These are phyloP conservation scores for Scaptomyza reducta DNA, from an alignment of 2,888 invertebrate genomes.

Conservation along the genomic window DNA sequence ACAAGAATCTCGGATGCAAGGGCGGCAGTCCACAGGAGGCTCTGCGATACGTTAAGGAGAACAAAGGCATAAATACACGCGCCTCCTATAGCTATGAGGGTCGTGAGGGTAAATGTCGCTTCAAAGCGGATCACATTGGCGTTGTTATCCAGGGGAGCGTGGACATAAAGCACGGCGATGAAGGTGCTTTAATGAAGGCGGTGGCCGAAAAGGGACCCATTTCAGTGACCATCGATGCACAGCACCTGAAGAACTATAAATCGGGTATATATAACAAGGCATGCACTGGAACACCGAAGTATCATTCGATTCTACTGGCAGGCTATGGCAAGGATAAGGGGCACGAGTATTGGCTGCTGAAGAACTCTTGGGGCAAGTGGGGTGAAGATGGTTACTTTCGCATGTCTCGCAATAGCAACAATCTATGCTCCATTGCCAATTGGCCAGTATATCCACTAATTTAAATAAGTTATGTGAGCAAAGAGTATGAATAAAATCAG, in stretches of 20 bases:
- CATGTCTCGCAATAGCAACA: constrained; percentile 86
- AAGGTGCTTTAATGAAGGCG: constrained; percentile 86
- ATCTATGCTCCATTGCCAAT: constrained; percentile 24
- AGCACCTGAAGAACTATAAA: constrained; percentile 95
- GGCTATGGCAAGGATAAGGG: constrained; percentile 83
- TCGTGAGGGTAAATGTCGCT: constrained; percentile 94
- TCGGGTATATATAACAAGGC: constrained; percentile 82
- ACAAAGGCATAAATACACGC: constrained; percentile 84
- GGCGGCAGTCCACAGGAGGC: constrained; percentile 96
- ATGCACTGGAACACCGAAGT: not conserved
- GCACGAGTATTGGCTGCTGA: constrained; percentile 94
- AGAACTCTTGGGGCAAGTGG: constrained; percentile 98
- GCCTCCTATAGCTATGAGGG: constrained; percentile 90
- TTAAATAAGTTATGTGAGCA: not conserved
- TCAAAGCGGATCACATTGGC: constrained; percentile 85
- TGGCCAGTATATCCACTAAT: constrained; percentile 20
- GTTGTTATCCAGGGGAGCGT: constrained; percentile 92
- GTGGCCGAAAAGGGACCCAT: constrained; percentile 94
- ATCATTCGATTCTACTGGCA: constrained; percentile 10
- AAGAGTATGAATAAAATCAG: not conserved
- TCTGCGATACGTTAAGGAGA: constrained; percentile 94
- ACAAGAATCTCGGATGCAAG: constrained; percentile 96
- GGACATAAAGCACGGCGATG: constrained; percentile 91
- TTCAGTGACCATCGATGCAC: constrained; percentile 94
- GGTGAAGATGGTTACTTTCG: constrained; percentile 97